These are phyloP conservation scores for Drosophila kurseongensis DNA, from an alignment of 1,140 invertebrate species.

Conservation along the genomic window DNA sequence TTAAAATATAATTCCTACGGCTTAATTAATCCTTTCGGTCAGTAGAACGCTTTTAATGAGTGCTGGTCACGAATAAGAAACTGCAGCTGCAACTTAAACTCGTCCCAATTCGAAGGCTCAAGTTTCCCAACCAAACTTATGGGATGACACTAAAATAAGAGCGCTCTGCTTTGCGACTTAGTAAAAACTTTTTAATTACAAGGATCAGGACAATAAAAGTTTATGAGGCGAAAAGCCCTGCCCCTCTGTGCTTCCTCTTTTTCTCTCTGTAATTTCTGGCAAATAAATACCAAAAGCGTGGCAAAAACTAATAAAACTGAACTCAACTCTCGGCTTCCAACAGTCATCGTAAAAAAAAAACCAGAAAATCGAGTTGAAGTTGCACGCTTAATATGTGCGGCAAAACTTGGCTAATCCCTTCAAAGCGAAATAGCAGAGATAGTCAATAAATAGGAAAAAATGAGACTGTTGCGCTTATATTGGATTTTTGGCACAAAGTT, in stretches of 20 bases:
- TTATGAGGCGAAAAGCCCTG: conserved; percentile 67
- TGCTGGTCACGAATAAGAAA: conserved; percentile 17
- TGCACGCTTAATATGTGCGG: conserved; percentile 52
- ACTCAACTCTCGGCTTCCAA: conserved; percentile 49
- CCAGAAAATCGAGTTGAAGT: conserved; percentile 64
- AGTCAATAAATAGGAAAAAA: conserved; percentile 52
- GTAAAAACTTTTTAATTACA: conserved; percentile 78
- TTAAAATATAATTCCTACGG: neutral
- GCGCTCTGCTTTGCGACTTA: conserved; percentile 42
- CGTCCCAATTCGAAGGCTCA: conserved; percentile 35
- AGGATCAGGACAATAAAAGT: conserved; percentile 77
- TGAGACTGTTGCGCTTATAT: conserved; percentile 59
- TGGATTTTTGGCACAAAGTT: conserved; percentile 49
- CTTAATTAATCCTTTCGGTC: conserved; percentile 8
- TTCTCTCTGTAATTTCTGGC: conserved; percentile 12
- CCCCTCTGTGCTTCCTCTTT: neutral
- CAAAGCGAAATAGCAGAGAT: conserved; percentile 27
- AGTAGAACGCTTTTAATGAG: conserved; percentile 15
- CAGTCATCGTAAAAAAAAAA: conserved; percentile 31
- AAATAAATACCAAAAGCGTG: conserved; percentile 52
- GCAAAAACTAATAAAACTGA: conserved; percentile 62
- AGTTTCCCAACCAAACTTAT: conserved; percentile 22
- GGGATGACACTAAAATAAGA: conserved; percentile 49
- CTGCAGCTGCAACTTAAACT: conserved; percentile 32
- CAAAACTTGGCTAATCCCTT: conserved; percentile 64